Conservation (phyloP, 2,797 vertebrate genomes). For the Cuculus canorus region DNA sequence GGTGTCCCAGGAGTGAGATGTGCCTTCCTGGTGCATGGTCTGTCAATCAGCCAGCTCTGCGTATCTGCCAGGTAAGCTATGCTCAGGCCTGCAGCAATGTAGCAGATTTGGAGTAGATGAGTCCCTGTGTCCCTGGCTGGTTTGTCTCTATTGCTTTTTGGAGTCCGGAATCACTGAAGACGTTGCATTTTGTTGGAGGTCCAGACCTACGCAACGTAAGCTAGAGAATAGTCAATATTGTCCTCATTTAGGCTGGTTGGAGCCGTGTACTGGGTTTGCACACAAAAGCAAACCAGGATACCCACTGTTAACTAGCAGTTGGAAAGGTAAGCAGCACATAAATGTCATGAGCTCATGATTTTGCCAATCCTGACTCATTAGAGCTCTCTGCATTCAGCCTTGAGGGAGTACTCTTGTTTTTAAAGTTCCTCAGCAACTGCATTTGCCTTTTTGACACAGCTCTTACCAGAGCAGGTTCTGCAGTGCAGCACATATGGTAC, state of each 20-base stretch:
- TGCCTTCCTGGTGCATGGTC: background rate
- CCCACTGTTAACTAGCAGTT: background rate
- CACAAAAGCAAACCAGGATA: background rate
- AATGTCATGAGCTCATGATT: background rate
- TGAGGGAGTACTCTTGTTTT: background rate
- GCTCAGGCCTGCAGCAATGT: accelerated
- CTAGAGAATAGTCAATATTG: background rate
- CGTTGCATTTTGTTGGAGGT: background rate
- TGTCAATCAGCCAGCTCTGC: background rate
- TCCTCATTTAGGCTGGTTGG: background rate
- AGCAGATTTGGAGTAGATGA: background rate
- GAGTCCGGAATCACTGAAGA: background rate
- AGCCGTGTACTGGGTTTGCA: background rate
- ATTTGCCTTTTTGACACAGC: background rate
- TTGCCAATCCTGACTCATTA: background rate
- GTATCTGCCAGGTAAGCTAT: background rate
- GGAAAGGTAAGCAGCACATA: background rate
- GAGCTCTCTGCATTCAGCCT: background rate
- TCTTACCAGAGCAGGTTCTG: background rate
- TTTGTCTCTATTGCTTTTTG: background rate
- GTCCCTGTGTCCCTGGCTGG: background rate
- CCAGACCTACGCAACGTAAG: background rate
- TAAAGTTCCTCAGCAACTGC: background rate
- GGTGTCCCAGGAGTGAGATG: background rate
- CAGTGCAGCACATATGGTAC: background rate